These are phyloP conservation scores for Kryptopterus vitreolus DNA, from an alignment of 2,797 vertebrate species.

Conservation along the genomic window DNA sequence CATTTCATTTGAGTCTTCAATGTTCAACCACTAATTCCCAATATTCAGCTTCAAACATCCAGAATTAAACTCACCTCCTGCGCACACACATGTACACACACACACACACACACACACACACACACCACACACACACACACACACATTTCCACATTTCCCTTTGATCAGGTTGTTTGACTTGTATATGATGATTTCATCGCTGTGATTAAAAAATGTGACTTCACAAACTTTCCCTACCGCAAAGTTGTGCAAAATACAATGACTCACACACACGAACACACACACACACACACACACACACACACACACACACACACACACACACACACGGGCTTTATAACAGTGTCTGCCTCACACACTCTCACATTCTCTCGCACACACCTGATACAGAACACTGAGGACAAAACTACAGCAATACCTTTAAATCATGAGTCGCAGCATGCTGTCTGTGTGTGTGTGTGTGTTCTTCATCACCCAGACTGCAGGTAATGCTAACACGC, in stretches of 20 bases:
- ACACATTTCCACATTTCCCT: no score
- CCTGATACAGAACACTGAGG: not conserved
- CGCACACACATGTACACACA: not conserved
- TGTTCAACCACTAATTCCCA: not conserved
- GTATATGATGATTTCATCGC: not conserved
- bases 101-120: not conserved
- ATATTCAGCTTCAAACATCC: no score
- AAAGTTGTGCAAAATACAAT: not conserved
- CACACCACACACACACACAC: no score
- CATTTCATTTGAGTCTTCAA: no score
- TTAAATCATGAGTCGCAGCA: constrained; percentile 41
- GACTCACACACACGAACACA: not conserved
- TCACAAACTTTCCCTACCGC: not conserved
- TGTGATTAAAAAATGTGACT: not conserved
- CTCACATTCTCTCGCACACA: not conserved
- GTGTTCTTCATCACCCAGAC: constrained; percentile 32
- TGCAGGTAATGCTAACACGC: constrained; percentile 31
- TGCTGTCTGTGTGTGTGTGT: constrained; percentile 28
- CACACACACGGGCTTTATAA: no score
- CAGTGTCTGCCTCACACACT: no score
- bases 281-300: not conserved
- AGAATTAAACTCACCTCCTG: not conserved
- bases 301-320: not conserved
- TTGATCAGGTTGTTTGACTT: not conserved
- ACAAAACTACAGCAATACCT: not conserved